Conservation (phyloP, 92 coral and sea anemone species). For the Palythoa grandis region DNA sequence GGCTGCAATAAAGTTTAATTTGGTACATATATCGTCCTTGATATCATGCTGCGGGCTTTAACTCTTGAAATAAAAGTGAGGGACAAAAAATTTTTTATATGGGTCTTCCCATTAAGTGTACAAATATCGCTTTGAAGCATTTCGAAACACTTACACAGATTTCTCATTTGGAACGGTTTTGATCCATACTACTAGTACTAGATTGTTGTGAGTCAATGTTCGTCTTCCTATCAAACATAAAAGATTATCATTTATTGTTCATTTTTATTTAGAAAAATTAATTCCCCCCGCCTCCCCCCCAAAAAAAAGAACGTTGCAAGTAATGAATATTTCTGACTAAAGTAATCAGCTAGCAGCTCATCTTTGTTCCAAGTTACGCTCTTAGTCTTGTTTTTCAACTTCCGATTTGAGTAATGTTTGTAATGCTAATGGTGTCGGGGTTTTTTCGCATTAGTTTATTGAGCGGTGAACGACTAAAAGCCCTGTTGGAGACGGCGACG, state of each 20-base stretch:
- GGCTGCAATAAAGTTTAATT: conserved; percentile 12
- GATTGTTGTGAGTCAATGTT: neutral
- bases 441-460: neutral
- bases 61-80: neutral
- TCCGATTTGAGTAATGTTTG: neutral
- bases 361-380: no score
- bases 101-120: neutral
- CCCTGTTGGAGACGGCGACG: neutral
- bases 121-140: neutral
- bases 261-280: no score
- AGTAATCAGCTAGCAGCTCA: neutral
- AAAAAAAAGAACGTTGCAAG: no score
- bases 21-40: neutral
- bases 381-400: neutral
- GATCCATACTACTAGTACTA: neutral
- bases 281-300: no score
- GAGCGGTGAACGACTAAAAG: neutral
- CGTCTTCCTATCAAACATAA: neutral
- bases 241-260: no score
- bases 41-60: neutral
- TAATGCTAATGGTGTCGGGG: neutral
- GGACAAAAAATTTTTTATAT: neutral
- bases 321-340: no score
- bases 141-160: neutral
- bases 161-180: neutral